These are phyloP conservation scores for Siderastrea siderea DNA, from an alignment of 92 coral and sea anemone species.

Conservation along the genomic window DNA sequence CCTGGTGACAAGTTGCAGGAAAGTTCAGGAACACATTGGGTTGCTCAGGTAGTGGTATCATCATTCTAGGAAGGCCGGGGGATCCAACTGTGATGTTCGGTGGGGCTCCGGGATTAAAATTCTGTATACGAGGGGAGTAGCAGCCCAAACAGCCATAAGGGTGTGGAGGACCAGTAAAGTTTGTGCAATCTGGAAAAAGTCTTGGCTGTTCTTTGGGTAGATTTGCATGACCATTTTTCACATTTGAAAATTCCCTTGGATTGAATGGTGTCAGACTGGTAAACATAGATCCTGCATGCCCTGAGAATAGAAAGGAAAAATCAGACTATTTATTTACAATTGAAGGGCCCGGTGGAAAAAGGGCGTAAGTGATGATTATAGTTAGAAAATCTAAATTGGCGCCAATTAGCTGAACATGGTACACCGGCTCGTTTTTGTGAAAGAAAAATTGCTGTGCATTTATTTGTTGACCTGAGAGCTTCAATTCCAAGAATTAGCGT, in stretches of 20 bases:
- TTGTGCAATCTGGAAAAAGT: constrained; percentile 8
- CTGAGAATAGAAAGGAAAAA: background rate
- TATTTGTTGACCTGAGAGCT: no score
- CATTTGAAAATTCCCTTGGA: background rate
- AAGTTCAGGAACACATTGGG: constrained; percentile 12
- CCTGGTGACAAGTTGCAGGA: constrained; percentile 5
- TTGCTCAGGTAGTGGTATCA: constrained; percentile 17
- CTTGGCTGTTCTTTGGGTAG: background rate
- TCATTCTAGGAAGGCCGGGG: constrained; percentile 3
- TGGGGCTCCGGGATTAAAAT: background rate
- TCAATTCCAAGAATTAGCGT: no score
- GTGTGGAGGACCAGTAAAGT: constrained; percentile 16
- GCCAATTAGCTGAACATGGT: no score
- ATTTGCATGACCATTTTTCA: background rate
- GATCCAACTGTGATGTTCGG: constrained; percentile 15
- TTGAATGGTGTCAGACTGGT: background rate
- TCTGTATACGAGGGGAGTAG: constrained; percentile 20
- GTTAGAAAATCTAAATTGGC: no score
- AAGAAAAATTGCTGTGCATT: no score
- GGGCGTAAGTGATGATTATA: no score
- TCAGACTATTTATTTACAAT: background rate
- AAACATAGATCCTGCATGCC: background rate
- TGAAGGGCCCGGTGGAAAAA: no score
- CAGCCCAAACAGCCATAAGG: constrained; percentile 26
- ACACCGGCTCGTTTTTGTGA: no score